These are phyloP conservation scores for Jordanella pulchra DNA, from an alignment of 2,797 vertebrate species.

Conservation along the genomic window DNA sequence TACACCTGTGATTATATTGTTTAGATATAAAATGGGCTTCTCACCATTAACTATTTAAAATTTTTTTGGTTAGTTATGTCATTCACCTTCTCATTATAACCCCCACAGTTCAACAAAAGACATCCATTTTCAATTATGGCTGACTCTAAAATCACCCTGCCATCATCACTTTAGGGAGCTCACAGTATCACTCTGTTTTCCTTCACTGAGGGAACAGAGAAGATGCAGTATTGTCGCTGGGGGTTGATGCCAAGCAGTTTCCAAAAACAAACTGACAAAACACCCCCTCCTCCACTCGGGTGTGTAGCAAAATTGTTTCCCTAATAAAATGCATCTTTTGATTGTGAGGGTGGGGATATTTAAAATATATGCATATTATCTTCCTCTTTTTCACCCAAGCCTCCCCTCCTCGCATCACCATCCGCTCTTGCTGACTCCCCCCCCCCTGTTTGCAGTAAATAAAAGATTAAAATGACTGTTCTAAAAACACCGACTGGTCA, in stretches of 20 bases:
- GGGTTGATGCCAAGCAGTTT: conserved; percentile 73
- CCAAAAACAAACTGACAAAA: conserved; percentile 77
- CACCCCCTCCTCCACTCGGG: conserved; percentile 59
- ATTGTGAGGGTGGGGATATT: conserved; percentile 78
- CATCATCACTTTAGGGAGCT: conserved; percentile 62
- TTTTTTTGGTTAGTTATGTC: conserved; percentile 39
- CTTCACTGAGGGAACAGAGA: conserved; percentile 69
- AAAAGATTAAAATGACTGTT: conserved; percentile 95
- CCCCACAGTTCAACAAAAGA: conserved; percentile 58
- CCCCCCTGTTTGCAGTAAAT: conserved; percentile 88
- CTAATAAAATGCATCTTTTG: conserved; percentile 79
- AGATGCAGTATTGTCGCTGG: conserved; percentile 76
- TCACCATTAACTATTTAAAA: conserved; percentile 56
- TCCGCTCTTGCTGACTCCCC: conserved; percentile 80
- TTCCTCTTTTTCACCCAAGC: conserved; percentile 78
- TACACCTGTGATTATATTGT: conserved; percentile 28
- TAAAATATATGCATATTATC: conserved; percentile 83
- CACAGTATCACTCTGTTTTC: conserved; percentile 75
- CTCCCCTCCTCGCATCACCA: conserved; percentile 55
- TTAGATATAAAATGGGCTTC: conserved; percentile 22
- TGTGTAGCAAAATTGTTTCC: conserved; percentile 74
- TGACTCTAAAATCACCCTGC: conserved; percentile 49
- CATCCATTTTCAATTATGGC: conserved; percentile 64
- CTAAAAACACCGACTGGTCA: conserved; percentile 90
- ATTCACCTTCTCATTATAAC: conserved; percentile 59